Conservation (phyloP, 2,797 vertebrate species). For the Neoniphon sammara region DNA sequence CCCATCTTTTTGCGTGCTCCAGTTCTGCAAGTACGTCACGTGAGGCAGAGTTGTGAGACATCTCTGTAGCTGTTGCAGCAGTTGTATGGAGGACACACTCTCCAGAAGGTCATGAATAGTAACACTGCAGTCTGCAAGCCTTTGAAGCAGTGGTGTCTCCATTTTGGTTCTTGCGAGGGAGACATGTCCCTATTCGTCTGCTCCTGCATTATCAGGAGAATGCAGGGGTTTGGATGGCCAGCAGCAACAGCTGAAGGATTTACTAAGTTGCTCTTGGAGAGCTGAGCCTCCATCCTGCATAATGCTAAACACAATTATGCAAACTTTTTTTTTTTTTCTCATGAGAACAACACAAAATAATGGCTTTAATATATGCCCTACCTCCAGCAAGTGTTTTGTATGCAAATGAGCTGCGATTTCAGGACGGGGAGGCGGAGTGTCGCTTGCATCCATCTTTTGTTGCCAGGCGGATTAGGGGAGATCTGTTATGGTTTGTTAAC, state of each 20-base stretch:
- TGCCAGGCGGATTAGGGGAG: slow-evolving; percentile 83
- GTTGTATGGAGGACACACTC: slow-evolving; percentile 58
- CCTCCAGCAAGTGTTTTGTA: slow-evolving; percentile 84
- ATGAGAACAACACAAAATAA: slow-evolving; percentile 80
- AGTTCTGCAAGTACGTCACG: slow-evolving; percentile 31
- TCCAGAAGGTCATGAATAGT: slow-evolving; percentile 75
- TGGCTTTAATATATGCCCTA: slow-evolving; percentile 86
- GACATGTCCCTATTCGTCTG: slow-evolving; percentile 71
- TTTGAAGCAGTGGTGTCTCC: slow-evolving; percentile 64
- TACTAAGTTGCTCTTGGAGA: slow-evolving; percentile 78
- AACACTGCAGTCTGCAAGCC: slow-evolving; percentile 48
- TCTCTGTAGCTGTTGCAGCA: slow-evolving; percentile 19
- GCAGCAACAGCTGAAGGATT: slow-evolving; percentile 81
- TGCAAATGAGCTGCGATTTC: slow-evolving; percentile 86
- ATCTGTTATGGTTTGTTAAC: slow-evolving; percentile 87
- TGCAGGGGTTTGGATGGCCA: slow-evolving; percentile 78
- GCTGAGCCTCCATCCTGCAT: slow-evolving; percentile 69
- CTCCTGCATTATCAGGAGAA: slow-evolving; percentile 78
- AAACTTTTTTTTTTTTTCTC: slow-evolving; percentile 75
- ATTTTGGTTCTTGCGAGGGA: slow-evolving; percentile 49
- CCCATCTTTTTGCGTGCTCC: neutral
- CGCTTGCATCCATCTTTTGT: slow-evolving; percentile 83
- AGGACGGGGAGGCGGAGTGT: slow-evolving; percentile 81
- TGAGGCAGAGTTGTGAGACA: slow-evolving; percentile 8
- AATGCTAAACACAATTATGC: slow-evolving; percentile 83